Conservation (phyloP, 2,888 invertebrate species). For the Cacoxenus indagator region DNA sequence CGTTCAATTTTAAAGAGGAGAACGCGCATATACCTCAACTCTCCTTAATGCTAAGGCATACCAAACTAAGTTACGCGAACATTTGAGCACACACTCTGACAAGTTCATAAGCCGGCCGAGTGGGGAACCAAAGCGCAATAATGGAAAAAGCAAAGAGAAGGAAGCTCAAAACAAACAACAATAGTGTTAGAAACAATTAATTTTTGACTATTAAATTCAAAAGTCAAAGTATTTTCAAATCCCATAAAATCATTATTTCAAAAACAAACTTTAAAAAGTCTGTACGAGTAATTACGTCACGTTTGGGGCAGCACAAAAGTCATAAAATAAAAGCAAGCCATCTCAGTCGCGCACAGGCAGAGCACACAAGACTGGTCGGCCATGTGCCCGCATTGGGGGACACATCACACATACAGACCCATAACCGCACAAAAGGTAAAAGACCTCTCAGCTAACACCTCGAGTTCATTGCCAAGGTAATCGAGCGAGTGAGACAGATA, state of each 20-base stretch:
- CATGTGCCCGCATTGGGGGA: not conserved
- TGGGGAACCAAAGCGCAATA: too few relatives aligned
- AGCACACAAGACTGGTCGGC: not conserved
- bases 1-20: not conserved
- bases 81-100: too few relatives aligned
- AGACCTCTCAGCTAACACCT: constrained; percentile 12
- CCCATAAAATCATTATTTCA: too few relatives aligned
- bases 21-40: constrained; percentile 23
- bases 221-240: too few relatives aligned
- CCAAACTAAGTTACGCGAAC: too few relatives aligned
- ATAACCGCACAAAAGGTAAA: constrained; percentile 31
- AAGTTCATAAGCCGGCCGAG: too few relatives aligned
- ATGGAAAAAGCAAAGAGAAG: too few relatives aligned
- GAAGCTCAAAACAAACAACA: too few relatives aligned
- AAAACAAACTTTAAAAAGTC: too few relatives aligned
- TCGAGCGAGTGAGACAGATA: not conserved
- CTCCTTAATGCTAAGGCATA: too few relatives aligned
- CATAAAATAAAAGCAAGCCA: not conserved
- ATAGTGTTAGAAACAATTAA: too few relatives aligned
- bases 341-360: not conserved
- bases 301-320: not conserved
- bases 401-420: not conserved
- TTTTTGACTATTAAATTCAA: too few relatives aligned
- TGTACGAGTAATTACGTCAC: constrained; percentile 17
- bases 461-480: constrained; percentile 54